Conservation (phyloP, 2,888 invertebrate genomes). For the Pristionchus arcanus region DNA sequence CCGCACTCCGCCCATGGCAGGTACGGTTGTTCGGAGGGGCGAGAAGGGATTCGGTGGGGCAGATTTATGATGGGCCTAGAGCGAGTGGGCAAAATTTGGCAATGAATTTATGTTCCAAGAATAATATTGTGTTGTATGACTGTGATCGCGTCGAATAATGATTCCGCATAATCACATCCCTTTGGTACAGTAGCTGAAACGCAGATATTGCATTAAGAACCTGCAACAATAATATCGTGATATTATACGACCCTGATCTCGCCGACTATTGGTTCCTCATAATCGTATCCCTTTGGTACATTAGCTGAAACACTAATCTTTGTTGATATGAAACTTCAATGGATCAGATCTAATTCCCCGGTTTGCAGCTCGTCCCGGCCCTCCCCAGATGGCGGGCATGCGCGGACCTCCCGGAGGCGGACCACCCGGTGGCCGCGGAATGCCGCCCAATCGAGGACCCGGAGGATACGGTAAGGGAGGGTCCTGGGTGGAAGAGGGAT, state of each 20-base stretch:
- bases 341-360: not conserved
- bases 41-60: too few species aligned
- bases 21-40: not conserved
- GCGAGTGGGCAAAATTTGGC: too few species aligned
- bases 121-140: too few species aligned
- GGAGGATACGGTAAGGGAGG: conserved; percentile 51
- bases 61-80: too few species aligned
- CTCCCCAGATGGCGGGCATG: conserved; percentile 40
- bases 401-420: conserved; percentile 57
- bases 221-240: too few species aligned
- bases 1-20: conserved; percentile 53
- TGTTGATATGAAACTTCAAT: not conserved
- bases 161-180: too few species aligned
- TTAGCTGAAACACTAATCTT: not conserved
- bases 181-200: too few species aligned
- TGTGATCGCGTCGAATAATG: too few species aligned
- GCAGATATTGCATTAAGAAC: too few species aligned
- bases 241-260: not conserved
- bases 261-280: not conserved
- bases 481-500: too few species aligned
- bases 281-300: too few species aligned
- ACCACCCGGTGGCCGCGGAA: conserved; percentile 1
- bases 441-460: conserved; percentile 36
- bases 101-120: too few species aligned
- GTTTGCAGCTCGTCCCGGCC: conserved; percentile 48